A percentile compares a stretch with the other conserved stretches of the same genome.
Conservation (phyloP, 1,140 invertebrate genomes). For the Agrypnia vestita region DNA sequence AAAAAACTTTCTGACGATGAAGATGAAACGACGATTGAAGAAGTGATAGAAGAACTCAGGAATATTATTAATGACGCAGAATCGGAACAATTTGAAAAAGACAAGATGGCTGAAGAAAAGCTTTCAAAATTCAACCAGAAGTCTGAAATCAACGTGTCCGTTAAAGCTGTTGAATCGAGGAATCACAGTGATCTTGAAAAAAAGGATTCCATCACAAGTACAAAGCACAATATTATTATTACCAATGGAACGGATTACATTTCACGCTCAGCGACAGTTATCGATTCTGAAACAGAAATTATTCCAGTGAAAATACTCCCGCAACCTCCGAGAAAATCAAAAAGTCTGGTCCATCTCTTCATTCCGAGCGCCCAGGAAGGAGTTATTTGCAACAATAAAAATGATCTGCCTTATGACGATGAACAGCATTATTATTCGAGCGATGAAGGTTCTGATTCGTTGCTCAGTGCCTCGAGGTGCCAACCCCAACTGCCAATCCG, state of each 20-base stretch:
- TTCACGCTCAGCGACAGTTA: slow-evolving; percentile 60
- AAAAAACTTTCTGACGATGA: slow-evolving; percentile 76
- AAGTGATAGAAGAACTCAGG: slow-evolving; percentile 88
- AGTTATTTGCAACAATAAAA: slow-evolving; percentile 69
- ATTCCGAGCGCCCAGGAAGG: slow-evolving; percentile 70
- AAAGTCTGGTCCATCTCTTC: slow-evolving; percentile 74
- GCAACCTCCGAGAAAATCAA: slow-evolving; percentile 76
- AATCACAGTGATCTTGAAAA: slow-evolving; percentile 67
- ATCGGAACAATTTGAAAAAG: slow-evolving; percentile 78
- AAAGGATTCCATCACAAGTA: slow-evolving; percentile 71
- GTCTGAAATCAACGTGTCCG: slow-evolving; percentile 66
- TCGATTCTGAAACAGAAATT: slow-evolving; percentile 73
- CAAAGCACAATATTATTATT: slow-evolving; percentile 71
- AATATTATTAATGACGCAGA: slow-evolving; percentile 90
- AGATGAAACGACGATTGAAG: slow-evolving; percentile 89
- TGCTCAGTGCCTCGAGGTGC: slow-evolving; percentile 79
- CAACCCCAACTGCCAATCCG: slow-evolving; percentile 67
- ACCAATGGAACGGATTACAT: slow-evolving; percentile 65
- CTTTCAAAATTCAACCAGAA: slow-evolving; percentile 67
- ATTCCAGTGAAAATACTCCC: slow-evolving; percentile 78
- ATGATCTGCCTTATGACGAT: slow-evolving; percentile 76
- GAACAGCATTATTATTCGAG: slow-evolving; percentile 77
- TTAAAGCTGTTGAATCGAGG: slow-evolving; percentile 64
- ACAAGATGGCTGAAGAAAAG: slow-evolving; percentile 67
- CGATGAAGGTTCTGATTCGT: slow-evolving; percentile 81